phyloP scores from a whole-genome alignment of 2,113 vertebrate genomes.

The Nannobrachium achirus region DNA sequence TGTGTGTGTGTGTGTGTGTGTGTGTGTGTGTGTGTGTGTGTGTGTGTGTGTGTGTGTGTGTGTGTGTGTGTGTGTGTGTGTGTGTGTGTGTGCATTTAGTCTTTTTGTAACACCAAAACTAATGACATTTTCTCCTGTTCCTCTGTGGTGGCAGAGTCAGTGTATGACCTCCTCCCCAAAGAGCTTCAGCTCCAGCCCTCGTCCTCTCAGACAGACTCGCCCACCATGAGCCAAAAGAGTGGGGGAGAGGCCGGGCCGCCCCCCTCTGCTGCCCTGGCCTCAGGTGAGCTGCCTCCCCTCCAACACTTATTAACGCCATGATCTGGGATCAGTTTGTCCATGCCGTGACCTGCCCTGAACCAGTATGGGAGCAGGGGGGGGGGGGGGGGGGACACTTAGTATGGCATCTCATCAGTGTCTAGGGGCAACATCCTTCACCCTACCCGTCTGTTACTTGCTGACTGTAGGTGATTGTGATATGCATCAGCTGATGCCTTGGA shows the following conservation, averaged over 20 bases:
- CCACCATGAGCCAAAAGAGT: slow-evolving; percentile 98
- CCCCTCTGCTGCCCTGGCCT: slow-evolving; percentile 91
- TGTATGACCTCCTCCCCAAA: slow-evolving; percentile 99
- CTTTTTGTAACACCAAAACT: slow-evolving; percentile 35
- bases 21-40: too few relatives aligned
- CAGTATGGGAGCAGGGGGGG: slow-evolving; percentile 40
- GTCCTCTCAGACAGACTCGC: slow-evolving; percentile 87
- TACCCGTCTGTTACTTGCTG: slow-evolving; percentile 2
- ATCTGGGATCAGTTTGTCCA: slow-evolving; percentile 57
- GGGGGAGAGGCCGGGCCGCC: slow-evolving; percentile 95
- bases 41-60: too few relatives aligned
- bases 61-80: too few relatives aligned
- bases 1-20: too few relatives aligned
- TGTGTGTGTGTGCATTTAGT: not conserved
- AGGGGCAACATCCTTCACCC: slow-evolving; percentile 62
- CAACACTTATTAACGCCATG: slow-evolving; percentile 55
- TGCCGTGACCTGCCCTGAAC: slow-evolving; percentile 37
- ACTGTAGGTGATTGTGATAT: slow-evolving; percentile 5
- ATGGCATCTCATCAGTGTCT: slow-evolving; percentile 41
- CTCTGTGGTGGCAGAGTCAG: slow-evolving; percentile 86
- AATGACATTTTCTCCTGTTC: slow-evolving; percentile 36
- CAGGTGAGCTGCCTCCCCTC: slow-evolving; percentile 84
- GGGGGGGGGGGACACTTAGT: slow-evolving; percentile 36
- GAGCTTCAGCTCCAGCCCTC: slow-evolving; percentile 94
- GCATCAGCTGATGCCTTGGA: slow-evolving; percentile 1